Percentiles rank a stretch among this genome's conserved stretches.
Evolutionary conservation across 1,140 invertebrate genomes (phyloP).

Genomic region (Phthorimaea operculella): DNA sequence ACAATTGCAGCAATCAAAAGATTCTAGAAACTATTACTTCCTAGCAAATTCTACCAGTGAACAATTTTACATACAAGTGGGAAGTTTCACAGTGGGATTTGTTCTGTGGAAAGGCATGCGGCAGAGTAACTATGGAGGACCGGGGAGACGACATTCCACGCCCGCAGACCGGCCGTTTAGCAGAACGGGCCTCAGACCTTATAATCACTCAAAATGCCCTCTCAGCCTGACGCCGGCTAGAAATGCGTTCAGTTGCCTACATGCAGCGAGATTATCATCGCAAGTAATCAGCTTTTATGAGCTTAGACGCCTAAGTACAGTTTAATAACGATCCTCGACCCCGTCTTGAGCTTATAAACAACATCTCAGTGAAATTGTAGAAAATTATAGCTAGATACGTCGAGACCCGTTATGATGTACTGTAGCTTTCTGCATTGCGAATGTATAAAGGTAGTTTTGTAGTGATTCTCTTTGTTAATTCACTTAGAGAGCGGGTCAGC

Average conservation of each 20-base stretch:
- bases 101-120: constrained; percentile 26
- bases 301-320: neutral
- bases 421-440: too few species aligned
- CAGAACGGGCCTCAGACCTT: constrained; percentile 47
- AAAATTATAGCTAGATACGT: too few species aligned
- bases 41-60: neutral
- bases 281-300: neutral
- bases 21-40: neutral
- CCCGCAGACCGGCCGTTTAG: constrained; percentile 28
- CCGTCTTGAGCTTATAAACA: too few species aligned
- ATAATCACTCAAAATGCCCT: constrained; percentile 26
- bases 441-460: too few species aligned
- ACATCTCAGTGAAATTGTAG: too few species aligned
- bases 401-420: too few species aligned
- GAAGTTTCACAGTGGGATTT: neutral
- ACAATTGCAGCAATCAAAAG: too few species aligned
- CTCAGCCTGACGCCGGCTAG: constrained; percentile 12
- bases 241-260: constrained; percentile 1
- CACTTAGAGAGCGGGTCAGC: too few species aligned
- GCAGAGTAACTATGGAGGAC: constrained; percentile 31
- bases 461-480: too few species aligned
- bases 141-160: constrained; percentile 48
- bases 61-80: neutral
- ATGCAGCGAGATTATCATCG: neutral
- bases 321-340: neutral